Percentiles rank a stretch among this genome's conserved stretches.
Conservation (phyloP, 1,140 invertebrate genomes). For the Listronotus oregonensis region DNA sequence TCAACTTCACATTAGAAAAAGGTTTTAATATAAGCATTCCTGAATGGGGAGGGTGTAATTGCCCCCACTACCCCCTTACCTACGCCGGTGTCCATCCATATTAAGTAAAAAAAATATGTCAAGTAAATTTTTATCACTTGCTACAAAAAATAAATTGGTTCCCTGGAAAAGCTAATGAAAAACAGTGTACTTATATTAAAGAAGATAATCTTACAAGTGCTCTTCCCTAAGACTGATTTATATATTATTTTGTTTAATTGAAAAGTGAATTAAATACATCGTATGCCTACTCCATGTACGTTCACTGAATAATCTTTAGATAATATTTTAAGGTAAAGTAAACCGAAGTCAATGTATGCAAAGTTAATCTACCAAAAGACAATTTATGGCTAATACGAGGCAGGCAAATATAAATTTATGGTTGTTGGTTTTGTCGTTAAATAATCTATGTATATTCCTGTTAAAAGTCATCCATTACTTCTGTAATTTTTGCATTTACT, state of each 20-base stretch:
- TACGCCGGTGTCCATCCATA: no score
- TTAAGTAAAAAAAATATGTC: no score
- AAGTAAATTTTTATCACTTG: no score
- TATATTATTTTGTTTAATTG: slow-evolving; percentile 26
- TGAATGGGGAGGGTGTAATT: no score
- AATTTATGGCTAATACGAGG: slow-evolving; percentile 35
- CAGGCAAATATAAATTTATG: slow-evolving; percentile 35
- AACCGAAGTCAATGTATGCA: slow-evolving; percentile 29
- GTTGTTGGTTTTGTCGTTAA: slow-evolving; percentile 27
- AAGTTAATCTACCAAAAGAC: slow-evolving; percentile 36
- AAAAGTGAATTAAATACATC: slow-evolving; percentile 23
- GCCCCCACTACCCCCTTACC: no score
- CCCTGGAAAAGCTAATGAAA: background rate
- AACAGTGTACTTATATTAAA: background rate
- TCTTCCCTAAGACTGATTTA: slow-evolving; percentile 23
- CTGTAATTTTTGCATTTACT: background rate
- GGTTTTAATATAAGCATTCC: no score
- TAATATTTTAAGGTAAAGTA: slow-evolving; percentile 34
- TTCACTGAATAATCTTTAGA: slow-evolving; percentile 33
- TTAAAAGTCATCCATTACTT: slow-evolving; percentile 22
- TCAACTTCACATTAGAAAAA: no score
- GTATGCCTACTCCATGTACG: slow-evolving; percentile 19
- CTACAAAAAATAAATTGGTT: no score
- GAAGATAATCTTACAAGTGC: background rate
- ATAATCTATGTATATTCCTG: slow-evolving; percentile 24